A percentile compares a stretch with the other conserved stretches of the same genome.
phyloP scores from a whole-genome alignment of 2,113 vertebrate genomes.

The Taxidea taxus region DNA sequence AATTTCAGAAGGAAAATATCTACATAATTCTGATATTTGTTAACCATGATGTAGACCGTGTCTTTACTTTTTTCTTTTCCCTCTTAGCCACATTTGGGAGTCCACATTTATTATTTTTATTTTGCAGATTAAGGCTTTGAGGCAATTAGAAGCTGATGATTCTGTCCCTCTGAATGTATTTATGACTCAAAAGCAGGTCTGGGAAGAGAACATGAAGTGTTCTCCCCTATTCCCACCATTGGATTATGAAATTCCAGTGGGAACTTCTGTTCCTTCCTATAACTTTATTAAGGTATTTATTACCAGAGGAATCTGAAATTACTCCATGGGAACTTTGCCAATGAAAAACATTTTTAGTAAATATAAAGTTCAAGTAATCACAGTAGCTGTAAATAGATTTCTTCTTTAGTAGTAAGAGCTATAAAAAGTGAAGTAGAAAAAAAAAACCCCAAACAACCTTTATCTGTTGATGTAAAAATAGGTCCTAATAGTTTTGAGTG shows the following conservation, averaged over 20 bases:
- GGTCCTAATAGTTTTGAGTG: not conserved
- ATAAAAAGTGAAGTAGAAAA: not conserved
- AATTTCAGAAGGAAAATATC: not conserved
- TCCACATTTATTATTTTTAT: not conserved
- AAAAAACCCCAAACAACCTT: not conserved
- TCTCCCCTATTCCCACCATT: rapidly evolving
- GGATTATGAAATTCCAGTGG: not conserved
- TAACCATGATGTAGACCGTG: not conserved
- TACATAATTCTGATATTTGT: not conserved
- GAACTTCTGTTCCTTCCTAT: not conserved
- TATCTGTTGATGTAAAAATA: not conserved
- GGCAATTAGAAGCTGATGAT: not conserved
- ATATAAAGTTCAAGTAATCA: constrained; percentile 38
- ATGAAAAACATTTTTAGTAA: not conserved
- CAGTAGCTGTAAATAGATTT: not conserved
- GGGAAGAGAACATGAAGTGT: not conserved
- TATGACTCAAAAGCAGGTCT: not conserved
- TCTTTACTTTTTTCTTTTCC: not conserved
- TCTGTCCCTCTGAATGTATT: not conserved
- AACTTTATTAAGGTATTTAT: constrained; percentile 19
- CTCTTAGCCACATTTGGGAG: not conserved
- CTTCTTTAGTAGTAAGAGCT: not conserved
- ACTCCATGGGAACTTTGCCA: not conserved
- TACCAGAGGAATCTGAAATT: constrained; percentile 5
- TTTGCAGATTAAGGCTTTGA: constrained; percentile 18